Evolutionary conservation across 2,113 vertebrate species (phyloP), one percentile per base, ranked within the genome.

Genomic region (Hucho hucho): DNA sequence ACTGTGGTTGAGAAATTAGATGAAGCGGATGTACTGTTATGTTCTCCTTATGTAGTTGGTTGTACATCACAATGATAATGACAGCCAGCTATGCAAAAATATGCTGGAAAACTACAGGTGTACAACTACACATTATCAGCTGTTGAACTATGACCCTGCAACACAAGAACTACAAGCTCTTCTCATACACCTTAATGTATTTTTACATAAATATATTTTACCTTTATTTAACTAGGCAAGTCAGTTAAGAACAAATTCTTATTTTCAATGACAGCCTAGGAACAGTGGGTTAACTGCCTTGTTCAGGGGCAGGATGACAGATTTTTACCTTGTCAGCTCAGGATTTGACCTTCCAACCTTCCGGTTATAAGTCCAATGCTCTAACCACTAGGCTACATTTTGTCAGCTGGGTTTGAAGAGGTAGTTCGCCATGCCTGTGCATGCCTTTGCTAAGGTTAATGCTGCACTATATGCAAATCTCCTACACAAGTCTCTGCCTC

Each of bases 401-500:
- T 47, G 66, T 11, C 37, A 43, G 22, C 64, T 13, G 2, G 20
- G 65, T 72, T 74, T 74, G 70, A 59, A 73, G 64, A 58, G 61
- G 47, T 4, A 12, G 59, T 80, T 73, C 37, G 29, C 66, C 67
- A 12, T 84, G 82, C 25, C 73, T 64, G 32, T 81, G 72, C 81
- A 75, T 88, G 88, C 80, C 83, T 76, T 74, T 70, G 22, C 63
- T 58, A 73, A 82, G 26, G 37, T 24, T 2, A 12, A 43, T 37
- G 65, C 75, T 78, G 37, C 37, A 11, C 43, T 43, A 64, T 79
- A 89, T 90, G 90, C 85, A 92, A 90, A 92, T 88, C 56, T 3
- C 22, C 16, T 2, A 20, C 58, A 71, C 79, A n/a, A 12, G 37
- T 20, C 26, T 58, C 18, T 76, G 37, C 9, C 9, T 43, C 11